A percentile compares a stretch with the other conserved stretches of the same genome.
Evolutionary conservation across 2,888 invertebrate genomes (phyloP).

Genomic region (Ametastegia equiseti): DNA sequence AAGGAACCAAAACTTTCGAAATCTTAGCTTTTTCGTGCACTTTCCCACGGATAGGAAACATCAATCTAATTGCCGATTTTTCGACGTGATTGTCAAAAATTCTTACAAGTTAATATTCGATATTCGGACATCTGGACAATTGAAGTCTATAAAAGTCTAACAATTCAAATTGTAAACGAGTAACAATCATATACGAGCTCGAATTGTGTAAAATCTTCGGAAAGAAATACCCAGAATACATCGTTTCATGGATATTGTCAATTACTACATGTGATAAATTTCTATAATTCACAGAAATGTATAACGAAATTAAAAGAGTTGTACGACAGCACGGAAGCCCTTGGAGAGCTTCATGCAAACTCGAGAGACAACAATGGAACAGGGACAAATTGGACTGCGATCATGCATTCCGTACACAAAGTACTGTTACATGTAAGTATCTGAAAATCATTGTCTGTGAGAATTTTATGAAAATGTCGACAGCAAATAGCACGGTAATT

Average conservation of each 20-base stretch:
- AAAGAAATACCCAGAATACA: not conserved
- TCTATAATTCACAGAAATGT: constrained; percentile 61
- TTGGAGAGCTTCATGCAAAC: constrained; percentile 61
- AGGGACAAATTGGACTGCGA: constrained; percentile 58
- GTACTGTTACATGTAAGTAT: constrained; percentile 61
- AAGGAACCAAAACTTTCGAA: too few relatives aligned
- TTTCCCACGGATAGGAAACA: too few relatives aligned
- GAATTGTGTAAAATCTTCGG: not conserved
- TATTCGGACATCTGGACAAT: too few relatives aligned
- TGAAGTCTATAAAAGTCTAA: too few relatives aligned
- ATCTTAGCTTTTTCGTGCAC: too few relatives aligned
- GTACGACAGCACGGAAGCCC: constrained; percentile 57
- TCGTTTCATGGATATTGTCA: not conserved
- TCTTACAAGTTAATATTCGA: too few relatives aligned
- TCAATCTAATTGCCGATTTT: too few relatives aligned
- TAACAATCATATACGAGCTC: not conserved
- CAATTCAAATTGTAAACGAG: too few relatives aligned
- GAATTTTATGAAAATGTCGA: not conserved
- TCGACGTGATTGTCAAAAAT: too few relatives aligned
- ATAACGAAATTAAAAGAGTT: constrained; percentile 59
- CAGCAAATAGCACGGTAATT: not conserved
- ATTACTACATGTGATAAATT: not conserved
- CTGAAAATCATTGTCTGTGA: constrained; percentile 2
- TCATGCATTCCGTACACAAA: constrained; percentile 60
- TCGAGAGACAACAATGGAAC: constrained; percentile 52